Conservation (phyloP, 2,797 vertebrate species). For the Hapalemur alaotrensis region DNA sequence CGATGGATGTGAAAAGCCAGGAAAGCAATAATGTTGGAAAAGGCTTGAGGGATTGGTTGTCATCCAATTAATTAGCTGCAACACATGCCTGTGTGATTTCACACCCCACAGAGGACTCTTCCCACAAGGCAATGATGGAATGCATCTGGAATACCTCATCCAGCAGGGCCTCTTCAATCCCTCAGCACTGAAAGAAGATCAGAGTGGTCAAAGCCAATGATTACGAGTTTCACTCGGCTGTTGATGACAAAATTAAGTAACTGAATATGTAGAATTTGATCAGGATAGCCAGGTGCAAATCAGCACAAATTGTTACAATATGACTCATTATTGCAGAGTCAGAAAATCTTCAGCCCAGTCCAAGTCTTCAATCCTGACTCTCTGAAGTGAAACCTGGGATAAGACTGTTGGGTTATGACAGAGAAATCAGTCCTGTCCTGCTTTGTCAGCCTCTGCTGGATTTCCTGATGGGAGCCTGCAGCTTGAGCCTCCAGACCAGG, state of each 20-base stretch:
- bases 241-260: neutral
- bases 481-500: neutral
- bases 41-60: slow-evolving; percentile 47
- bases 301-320: neutral
- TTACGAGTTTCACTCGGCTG: neutral
- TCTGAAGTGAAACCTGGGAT: neutral
- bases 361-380: neutral
- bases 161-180: neutral
- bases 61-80: slow-evolving; percentile 67
- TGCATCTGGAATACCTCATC: neutral
- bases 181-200: neutral
- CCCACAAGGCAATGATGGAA: neutral
- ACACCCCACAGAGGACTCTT: neutral
- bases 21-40: slow-evolving; percentile 53
- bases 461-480: neutral
- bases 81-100: slow-evolving; percentile 48
- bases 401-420: neutral
- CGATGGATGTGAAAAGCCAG: slow-evolving; percentile 13
- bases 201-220: neutral
- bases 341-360: neutral
- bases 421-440: neutral
- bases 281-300: neutral
- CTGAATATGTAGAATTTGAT: neutral
- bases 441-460: neutral
- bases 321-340: neutral